phyloP scores from a whole-genome alignment of 2,113 vertebrate genomes.

The Falco punctatus region DNA sequence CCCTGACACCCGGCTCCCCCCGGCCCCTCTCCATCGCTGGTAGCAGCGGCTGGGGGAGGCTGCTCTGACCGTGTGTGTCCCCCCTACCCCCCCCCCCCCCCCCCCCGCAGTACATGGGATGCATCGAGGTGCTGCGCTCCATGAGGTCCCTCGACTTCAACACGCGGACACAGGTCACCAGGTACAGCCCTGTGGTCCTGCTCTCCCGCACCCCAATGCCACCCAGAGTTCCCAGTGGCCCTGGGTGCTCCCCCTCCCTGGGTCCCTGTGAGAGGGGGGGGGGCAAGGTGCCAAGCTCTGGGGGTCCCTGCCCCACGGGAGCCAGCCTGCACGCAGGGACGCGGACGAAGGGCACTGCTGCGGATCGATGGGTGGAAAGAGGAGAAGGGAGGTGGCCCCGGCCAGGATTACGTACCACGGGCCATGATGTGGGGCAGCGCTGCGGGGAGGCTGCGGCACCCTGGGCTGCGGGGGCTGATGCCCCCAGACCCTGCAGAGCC shows the following conservation, averaged over 20 bases:
- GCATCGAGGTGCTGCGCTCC: constrained; percentile 93
- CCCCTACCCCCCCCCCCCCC: no score
- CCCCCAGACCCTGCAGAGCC: background rate
- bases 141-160: constrained; percentile 97
- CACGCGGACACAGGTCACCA: constrained; percentile 95
- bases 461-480: accelerated
- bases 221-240: accelerated
- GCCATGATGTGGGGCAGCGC: background rate
- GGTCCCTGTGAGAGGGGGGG: no score
- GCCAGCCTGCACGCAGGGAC: background rate
- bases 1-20: background rate
- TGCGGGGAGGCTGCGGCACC: background rate
- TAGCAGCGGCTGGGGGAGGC: background rate
- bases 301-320: background rate
- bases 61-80: background rate
- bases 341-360: background rate
- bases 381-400: constrained; percentile 43
- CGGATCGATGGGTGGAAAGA: constrained; percentile 24
- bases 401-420: background rate
- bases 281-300: accelerated
- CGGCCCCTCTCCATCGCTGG: background rate
- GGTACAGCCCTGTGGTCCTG: constrained; percentile 66
- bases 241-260: background rate
- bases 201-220: accelerated
- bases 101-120: constrained; percentile 90